A percentile compares a stretch with the other conserved stretches of the same genome.
Conservation (phyloP, 2,888 invertebrate species). For the Eupithecia tripunctaria region DNA sequence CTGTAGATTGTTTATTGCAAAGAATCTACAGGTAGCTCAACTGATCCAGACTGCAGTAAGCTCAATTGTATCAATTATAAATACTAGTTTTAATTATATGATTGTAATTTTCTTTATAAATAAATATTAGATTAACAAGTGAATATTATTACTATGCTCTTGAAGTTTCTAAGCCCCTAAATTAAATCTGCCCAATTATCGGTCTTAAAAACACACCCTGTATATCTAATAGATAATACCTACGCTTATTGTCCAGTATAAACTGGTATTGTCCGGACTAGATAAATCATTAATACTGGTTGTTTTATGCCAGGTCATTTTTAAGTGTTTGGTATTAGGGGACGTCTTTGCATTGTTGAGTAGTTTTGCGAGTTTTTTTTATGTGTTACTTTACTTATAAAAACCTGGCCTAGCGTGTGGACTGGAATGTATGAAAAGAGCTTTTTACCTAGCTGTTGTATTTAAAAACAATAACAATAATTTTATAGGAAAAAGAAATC, state of each 20-base stretch:
- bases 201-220: slow-evolving; percentile 35
- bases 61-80: too few species aligned
- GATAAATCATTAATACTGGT: slow-evolving; percentile 54
- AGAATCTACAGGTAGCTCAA: too few species aligned
- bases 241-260: slow-evolving; percentile 45
- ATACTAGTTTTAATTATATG: too few species aligned
- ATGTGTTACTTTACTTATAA: background rate
- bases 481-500: too few species aligned
- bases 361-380: slow-evolving; percentile 31
- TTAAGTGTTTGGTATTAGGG: slow-evolving; percentile 44
- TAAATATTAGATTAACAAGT: too few species aligned
- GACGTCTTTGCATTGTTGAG: slow-evolving; percentile 32
- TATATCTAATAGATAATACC: slow-evolving; percentile 20
- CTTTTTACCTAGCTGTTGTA: too few species aligned
- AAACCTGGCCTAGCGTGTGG: background rate
- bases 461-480: too few species aligned
- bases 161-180: background rate
- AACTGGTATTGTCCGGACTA: slow-evolving; percentile 50
- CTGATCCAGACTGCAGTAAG: too few species aligned
- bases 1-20: too few species aligned
- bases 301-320: slow-evolving; percentile 60
- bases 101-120: too few species aligned
- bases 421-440: too few species aligned
- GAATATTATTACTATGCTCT: background rate
- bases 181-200: background rate